Percentiles rank a stretch among this genome's conserved stretches.
Evolutionary conservation across 2,113 vertebrate species (phyloP).

Genomic region (Rhinolophus sinicus): DNA sequence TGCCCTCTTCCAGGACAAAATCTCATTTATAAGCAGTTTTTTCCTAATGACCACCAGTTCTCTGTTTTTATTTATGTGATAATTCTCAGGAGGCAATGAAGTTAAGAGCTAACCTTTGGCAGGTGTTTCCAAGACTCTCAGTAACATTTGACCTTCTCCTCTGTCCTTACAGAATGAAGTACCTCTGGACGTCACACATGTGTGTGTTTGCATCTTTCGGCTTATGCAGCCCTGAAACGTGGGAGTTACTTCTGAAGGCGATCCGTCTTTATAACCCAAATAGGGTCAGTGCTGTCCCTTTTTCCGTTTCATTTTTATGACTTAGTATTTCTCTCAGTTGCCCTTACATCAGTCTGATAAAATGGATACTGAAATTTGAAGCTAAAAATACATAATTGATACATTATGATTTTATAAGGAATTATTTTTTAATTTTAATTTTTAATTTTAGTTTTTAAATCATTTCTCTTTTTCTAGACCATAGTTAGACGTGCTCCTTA

Average conservation of each 20-base stretch:
- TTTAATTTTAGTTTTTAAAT: slow-evolving; percentile 2
- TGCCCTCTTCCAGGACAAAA: neutral
- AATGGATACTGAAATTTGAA: neutral
- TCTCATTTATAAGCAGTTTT: neutral
- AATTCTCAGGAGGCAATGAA: neutral
- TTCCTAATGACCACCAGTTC: neutral
- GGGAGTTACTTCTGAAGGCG: slow-evolving; percentile 88
- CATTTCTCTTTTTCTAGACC: neutral
- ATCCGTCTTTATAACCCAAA: slow-evolving; percentile 85
- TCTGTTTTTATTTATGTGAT: neutral
- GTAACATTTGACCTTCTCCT: neutral
- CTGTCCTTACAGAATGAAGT: slow-evolving; percentile 93
- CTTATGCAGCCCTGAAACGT: slow-evolving; percentile 91
- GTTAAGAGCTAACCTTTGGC: neutral
- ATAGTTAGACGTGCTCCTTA: neutral
- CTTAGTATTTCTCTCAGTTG: neutral
- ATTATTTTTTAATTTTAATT: slow-evolving; percentile 17
- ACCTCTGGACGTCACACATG: slow-evolving; percentile 99
- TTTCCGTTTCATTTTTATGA: neutral
- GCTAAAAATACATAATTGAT: neutral
- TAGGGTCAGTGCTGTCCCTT: slow-evolving; percentile 81
- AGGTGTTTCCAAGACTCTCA: too few relatives aligned
- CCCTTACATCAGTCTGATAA: neutral
- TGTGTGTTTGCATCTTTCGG: slow-evolving; percentile 94
- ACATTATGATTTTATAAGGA: neutral